These are phyloP conservation scores for Pollenia griseotomentosa DNA, from an alignment of 2,888 invertebrate species.

Conservation along the genomic window DNA sequence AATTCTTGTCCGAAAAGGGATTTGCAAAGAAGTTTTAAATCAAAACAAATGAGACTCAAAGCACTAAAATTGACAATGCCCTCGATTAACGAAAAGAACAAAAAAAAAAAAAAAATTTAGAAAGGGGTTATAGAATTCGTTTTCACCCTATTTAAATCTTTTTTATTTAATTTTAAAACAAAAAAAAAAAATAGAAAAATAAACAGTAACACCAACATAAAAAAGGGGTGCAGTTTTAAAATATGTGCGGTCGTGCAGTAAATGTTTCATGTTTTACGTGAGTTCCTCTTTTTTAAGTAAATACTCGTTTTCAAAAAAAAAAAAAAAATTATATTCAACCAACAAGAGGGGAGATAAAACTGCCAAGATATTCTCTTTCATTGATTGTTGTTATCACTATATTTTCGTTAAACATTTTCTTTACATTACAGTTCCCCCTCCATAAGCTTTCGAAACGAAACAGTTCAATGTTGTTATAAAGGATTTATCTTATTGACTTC, in stretches of 20 bases:
- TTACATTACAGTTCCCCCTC: not conserved
- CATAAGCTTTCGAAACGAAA: conserved; percentile 1
- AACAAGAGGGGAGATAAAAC: conserved; percentile 67
- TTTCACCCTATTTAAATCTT: not conserved
- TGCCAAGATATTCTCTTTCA: conserved; percentile 69
- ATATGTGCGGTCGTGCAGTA: conserved; percentile 71
- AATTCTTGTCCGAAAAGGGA: too few species aligned
- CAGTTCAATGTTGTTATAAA: conserved; percentile 38
- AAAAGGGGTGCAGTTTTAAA: conserved; percentile 71
- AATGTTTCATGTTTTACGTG: conserved; percentile 71
- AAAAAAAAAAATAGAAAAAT: conserved; percentile 31
- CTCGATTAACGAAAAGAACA: too few species aligned
- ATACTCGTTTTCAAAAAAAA: conserved; percentile 36
- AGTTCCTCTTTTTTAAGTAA: conserved; percentile 44
- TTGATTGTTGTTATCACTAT: conserved; percentile 67
- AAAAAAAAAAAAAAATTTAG: too few species aligned
- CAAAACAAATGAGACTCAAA: too few species aligned
- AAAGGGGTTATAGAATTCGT: conserved; percentile 15
- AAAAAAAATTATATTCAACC: conserved; percentile 22
- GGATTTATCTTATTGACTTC: conserved; percentile 69
- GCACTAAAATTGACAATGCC: too few species aligned
- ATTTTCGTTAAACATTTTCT: conserved; percentile 46
- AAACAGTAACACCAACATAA: conserved; percentile 39
- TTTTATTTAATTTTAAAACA: conserved; percentile 31
- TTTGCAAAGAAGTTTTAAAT: too few species aligned